Evolutionary conservation across 1,140 invertebrate species (phyloP), one percentile per base, ranked within the genome.

Genomic region (Pomacea maculata): DNA sequence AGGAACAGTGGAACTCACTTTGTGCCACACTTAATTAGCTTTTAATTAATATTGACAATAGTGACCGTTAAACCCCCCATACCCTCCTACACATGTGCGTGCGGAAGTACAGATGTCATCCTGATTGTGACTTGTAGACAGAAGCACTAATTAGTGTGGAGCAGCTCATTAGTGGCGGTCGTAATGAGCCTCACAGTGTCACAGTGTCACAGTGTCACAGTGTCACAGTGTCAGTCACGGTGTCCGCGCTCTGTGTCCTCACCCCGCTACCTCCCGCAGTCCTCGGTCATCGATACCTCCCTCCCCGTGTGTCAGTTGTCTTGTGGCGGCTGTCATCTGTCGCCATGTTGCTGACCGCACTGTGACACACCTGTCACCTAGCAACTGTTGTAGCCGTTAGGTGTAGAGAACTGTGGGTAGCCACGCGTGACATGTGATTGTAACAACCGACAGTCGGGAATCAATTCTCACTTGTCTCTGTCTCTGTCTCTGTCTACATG

Each of bases 401-500:
- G 3, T 25, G 25, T 25, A 25, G 25, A 25, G 25, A 25, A 25
- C 25, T 25, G 25, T 25, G 25, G 0, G 25, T 25, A 25, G 25
- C 25, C 25, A 25, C 25, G 25, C 25, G 25, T 25, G 25, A 25
- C 25, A 25, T 25, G 25, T 25, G 25, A 25, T 25, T 25, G 25
- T 25, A 25, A 25, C 25, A 25, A 25, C 25, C 25, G 25, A 25
- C 25, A 25, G 25, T 25, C 25, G 25, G 25, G 25, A 25, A 25
- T 25, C 25, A 25, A 63, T 79, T 45, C 52, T 54, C 52, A 45
- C 34, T 67, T 79, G 55, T 70, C 29, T 52, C 77, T 68, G 1
- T 54, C 64, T 79, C 77, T 70, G 7, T 70, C 77, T 79, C 75
- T 64, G 1, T 34, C 75, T 65, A n/a, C 25, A 25, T 25, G 25